phyloP scores from a whole-genome alignment of 2,888 invertebrate genomes.

The Conops quadrifasciatus region DNA sequence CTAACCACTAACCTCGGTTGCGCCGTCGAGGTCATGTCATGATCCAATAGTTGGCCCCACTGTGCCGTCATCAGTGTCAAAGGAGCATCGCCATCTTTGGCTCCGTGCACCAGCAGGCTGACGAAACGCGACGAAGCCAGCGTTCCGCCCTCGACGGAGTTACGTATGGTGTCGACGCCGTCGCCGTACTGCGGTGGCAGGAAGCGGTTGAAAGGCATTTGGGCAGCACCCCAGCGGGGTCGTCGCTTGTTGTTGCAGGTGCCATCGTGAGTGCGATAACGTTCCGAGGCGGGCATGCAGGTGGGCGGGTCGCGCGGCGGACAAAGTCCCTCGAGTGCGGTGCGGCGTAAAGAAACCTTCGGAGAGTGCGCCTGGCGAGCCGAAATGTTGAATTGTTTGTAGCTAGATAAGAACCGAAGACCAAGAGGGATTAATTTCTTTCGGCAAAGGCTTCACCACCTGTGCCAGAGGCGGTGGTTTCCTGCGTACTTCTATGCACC shows the following conservation, averaged over 20 bases:
- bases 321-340: constrained; percentile 67
- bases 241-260: constrained; percentile 85
- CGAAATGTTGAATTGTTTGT: constrained; percentile 58
- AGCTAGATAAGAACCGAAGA: constrained; percentile 47
- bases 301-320: constrained; percentile 74
- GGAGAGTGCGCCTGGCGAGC: constrained; percentile 62
- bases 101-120: constrained; percentile 74
- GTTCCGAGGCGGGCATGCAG: constrained; percentile 75
- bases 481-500: neutral
- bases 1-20: constrained; percentile 72
- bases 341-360: constrained; percentile 62
- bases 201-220: constrained; percentile 84
- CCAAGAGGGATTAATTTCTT: neutral
- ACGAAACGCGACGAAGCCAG: constrained; percentile 82
- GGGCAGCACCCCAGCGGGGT: constrained; percentile 82
- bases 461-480: neutral
- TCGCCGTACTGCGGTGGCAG: constrained; percentile 84
- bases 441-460: neutral
- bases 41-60: constrained; percentile 92
- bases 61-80: constrained; percentile 86
- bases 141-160: constrained; percentile 69
- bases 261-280: constrained; percentile 87
- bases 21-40: constrained; percentile 83
- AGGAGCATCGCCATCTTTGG: constrained; percentile 72
- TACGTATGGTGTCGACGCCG: constrained; percentile 68